A percentile compares a stretch with the other conserved stretches of the same genome.
Evolutionary conservation across 2,797 vertebrate species (phyloP).

Genomic region (Sandelia bainsii): DNA sequence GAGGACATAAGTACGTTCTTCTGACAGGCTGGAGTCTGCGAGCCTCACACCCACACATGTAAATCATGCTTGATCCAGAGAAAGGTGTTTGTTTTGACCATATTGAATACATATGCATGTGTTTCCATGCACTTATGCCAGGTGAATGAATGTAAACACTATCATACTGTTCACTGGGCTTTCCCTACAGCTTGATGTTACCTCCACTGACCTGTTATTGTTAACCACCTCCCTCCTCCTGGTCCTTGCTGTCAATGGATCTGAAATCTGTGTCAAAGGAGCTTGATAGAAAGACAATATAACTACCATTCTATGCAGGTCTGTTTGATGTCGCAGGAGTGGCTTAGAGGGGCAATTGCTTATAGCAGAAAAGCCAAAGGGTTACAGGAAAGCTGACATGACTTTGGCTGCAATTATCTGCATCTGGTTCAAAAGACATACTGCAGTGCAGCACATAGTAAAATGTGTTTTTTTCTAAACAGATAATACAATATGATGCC

Average conservation of each 20-base stretch:
- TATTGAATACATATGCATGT: constrained; percentile 36
- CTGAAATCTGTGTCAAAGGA: constrained; percentile 37
- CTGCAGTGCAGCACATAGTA: constrained; percentile 12
- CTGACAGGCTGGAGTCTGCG: constrained; percentile 23
- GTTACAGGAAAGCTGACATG: constrained; percentile 30
- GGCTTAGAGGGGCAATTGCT: constrained; percentile 34
- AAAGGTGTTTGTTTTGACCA: constrained; percentile 44
- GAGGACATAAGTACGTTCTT: constrained; percentile 34
- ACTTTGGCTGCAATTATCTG: constrained; percentile 24
- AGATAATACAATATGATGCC: constrained; percentile 37
- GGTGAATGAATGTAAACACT: constrained; percentile 52
- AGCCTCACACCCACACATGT: constrained; percentile 36
- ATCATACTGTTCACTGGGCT: constrained; percentile 31
- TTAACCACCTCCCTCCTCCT: constrained; percentile 23
- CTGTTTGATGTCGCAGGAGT: constrained; percentile 36
- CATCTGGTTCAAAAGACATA: background rate
- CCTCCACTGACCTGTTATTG: constrained; percentile 51
- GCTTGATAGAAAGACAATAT: constrained; percentile 46
- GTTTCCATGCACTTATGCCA: constrained; percentile 17
- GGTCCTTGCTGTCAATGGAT: constrained; percentile 23
- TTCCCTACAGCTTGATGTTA: constrained; percentile 34
- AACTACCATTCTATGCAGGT: constrained; percentile 27
- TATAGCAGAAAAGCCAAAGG: constrained; percentile 35
- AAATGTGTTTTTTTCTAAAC: constrained; percentile 15
- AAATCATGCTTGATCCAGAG: constrained; percentile 42